phyloP scores from a whole-genome alignment of 2,888 invertebrate species.

The Lasioglossum oenotherae region DNA sequence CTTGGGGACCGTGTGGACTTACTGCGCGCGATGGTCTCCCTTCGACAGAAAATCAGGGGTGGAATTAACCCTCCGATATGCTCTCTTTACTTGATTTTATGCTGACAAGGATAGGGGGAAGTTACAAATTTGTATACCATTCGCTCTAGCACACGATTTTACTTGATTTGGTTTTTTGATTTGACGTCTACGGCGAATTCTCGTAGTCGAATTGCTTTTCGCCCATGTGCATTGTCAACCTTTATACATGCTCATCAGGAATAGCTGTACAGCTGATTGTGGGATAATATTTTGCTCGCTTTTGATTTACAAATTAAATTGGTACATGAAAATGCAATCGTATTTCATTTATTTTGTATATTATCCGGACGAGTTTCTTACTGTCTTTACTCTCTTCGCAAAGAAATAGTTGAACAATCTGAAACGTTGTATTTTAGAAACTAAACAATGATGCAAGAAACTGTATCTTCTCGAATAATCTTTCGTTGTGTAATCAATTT shows the following conservation, averaged over 20 bases:
- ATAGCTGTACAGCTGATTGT: too few species aligned
- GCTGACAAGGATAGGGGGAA: not conserved
- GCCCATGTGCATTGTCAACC: not conserved
- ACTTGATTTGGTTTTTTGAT: not conserved
- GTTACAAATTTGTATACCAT: not conserved
- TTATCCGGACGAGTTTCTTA: too few species aligned
- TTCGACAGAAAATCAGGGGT: not conserved
- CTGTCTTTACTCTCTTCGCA: too few species aligned
- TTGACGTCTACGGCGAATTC: not conserved
- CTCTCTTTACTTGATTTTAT: slow-evolving; percentile 1
- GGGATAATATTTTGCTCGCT: too few species aligned
- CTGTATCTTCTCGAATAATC: not conserved
- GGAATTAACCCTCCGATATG: not conserved
- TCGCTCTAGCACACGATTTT: not conserved
- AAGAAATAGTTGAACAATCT: not conserved
- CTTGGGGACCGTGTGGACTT: not conserved
- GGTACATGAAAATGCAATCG: not conserved
- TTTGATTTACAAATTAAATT: not conserved
- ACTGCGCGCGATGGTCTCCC: not conserved
- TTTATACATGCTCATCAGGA: not conserved
- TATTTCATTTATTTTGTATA: not conserved
- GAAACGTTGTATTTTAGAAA: not conserved
- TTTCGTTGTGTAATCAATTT: not conserved
- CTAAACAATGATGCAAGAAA: not conserved
- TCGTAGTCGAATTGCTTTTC: not conserved